Evolutionary conservation across 2,888 invertebrate genomes (phyloP), one percentile per base, ranked within the genome.

Genomic region (Macaria notata): DNA sequence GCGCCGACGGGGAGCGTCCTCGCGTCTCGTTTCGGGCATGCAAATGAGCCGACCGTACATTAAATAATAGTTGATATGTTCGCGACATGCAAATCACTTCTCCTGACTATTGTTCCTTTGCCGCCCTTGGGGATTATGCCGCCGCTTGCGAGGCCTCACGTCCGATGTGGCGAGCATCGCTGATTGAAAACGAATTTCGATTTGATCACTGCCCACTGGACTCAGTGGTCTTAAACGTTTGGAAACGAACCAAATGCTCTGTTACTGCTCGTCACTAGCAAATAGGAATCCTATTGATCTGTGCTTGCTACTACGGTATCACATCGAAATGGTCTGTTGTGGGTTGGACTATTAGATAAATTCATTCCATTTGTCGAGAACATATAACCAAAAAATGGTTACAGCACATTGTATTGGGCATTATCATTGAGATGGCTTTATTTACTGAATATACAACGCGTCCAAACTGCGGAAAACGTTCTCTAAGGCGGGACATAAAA

Each of bases 71-170:
- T 78, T 73, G 73, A 67, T 72, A 69, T 73, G 72, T 71, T 73
- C 71, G 69, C 69, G 71, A 76, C 73, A 88, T 88, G 83, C 87
- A 84, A 88, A 88, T 86, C 76, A 77, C 78, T 75, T 86, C 86
- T 84, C 83, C 75, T 73, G 78, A 78, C 86, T 79, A 89, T 89
- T 90, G 88, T 89, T 81, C 50, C 50, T 49, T 44, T 76, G 69
- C 72, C 79, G 86, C 83, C 88, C 84, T 88, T 87, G 85, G 77
- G 79, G 83, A 82, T 87, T 83, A 83, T 79, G 78, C 81, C 76
- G 71, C 70, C 74, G 75, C 71, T 74, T 70, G 71, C 61, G 62
- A 51, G 51, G 29, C 63, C 61, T 19, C 19, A 2, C 75, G 29
- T 62, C 75, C 74, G 62, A 86, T 88, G 88, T 83, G 88, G 73